These are phyloP conservation scores for Eupithecia abbreviata DNA, from an alignment of 2,888 invertebrate species.

Conservation along the genomic window DNA sequence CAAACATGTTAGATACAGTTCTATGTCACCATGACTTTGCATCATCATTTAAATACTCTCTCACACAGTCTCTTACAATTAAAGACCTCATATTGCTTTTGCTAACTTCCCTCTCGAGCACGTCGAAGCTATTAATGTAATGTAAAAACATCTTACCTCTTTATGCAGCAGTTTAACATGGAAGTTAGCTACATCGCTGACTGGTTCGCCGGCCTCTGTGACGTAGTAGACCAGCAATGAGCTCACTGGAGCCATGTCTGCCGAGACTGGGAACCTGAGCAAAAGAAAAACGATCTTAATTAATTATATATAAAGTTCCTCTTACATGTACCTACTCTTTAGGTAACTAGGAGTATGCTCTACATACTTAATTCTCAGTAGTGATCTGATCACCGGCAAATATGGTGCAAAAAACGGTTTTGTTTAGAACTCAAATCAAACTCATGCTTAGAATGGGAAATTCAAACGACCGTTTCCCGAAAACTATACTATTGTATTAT, in stretches of 20 bases:
- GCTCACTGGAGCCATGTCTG: constrained; percentile 87
- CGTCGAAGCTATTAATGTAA: background rate
- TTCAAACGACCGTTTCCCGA: background rate
- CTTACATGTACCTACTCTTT: background rate
- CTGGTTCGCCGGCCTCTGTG: constrained; percentile 86
- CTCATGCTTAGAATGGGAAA: background rate
- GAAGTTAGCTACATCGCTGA: constrained; percentile 87
- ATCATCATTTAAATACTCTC: background rate
- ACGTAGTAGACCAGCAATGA: constrained; percentile 87
- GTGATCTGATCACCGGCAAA: background rate
- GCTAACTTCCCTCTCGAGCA: background rate
- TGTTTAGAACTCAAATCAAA: background rate
- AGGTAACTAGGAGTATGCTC: background rate
- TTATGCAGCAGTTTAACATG: constrained; percentile 85
- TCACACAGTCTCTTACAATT: background rate
- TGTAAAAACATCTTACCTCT: constrained; percentile 63
- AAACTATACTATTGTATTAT: background rate
- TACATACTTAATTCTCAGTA: background rate
- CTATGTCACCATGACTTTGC: background rate
- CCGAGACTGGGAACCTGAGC: constrained; percentile 85
- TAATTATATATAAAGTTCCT: background rate
- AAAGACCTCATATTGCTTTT: background rate
- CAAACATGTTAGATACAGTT: no score
- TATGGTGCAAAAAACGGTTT: background rate
- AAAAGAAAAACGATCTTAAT: background rate